Conservation (phyloP, 64 coral and sea anemone genomes). For the Dendrophyllia cribrosa region DNA sequence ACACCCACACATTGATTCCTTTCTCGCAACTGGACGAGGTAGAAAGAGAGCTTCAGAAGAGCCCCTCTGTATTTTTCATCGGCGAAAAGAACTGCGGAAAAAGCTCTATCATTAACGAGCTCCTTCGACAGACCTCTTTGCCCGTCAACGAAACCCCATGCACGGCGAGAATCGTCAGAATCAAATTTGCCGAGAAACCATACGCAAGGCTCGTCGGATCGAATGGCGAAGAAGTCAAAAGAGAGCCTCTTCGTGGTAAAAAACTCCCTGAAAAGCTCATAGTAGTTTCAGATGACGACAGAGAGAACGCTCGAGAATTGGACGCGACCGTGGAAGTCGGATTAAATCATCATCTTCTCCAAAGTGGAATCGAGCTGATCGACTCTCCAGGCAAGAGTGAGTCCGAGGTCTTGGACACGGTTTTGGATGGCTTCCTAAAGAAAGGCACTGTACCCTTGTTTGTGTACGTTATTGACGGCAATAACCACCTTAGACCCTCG, state of each 20-base stretch:
- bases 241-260: not conserved
- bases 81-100: slow-evolving; percentile 43
- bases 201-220: slow-evolving; percentile 6
- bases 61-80: slow-evolving; percentile 24
- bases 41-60: slow-evolving; percentile 20
- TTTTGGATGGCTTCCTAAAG: slow-evolving; percentile 51
- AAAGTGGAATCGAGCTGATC: slow-evolving; percentile 60
- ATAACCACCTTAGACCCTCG: slow-evolving; percentile 4
- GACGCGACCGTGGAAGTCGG: slow-evolving; percentile 46
- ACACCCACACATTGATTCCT: not conserved
- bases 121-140: not conserved
- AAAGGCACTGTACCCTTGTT: slow-evolving; percentile 59
- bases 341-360: slow-evolving; percentile 32
- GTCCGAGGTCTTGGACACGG: slow-evolving; percentile 23
- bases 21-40: slow-evolving; percentile 1
- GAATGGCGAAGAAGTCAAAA: not conserved
- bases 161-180: slow-evolving; percentile 57
- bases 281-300: not conserved
- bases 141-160: slow-evolving; percentile 55
- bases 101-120: slow-evolving; percentile 51
- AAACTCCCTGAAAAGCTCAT: not conserved
- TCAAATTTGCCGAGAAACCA: not conserved
- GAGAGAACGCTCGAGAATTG: not conserved
- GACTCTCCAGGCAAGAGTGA: slow-evolving; percentile 64
- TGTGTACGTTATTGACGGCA: slow-evolving; percentile 62